Base-by-base conservation (phyloP, 2,797 vertebrate genomes). In the Poecilia velifera region DNA sequence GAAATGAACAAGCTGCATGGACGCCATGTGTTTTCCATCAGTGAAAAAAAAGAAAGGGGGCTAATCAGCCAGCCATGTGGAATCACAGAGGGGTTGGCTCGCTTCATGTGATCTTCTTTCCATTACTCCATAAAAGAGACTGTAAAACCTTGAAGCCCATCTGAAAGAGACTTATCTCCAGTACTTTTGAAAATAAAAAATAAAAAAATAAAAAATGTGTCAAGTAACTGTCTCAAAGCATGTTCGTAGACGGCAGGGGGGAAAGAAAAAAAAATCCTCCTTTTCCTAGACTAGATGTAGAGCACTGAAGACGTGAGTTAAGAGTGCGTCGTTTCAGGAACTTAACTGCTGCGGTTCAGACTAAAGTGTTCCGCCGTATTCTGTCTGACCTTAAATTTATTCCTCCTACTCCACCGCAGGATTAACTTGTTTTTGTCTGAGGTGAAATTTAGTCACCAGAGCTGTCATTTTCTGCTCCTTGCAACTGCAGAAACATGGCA, bases 11-110 rank as follows among this genome's bases (percentile, higher is more conserved):
- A 86, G 91, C 88, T 81, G 87, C 75, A 85, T 62, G 78, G 86
- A 90, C 73, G 76, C 86, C 93, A 94, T 93, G 90, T 94, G 92
- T 94, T 95, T 93, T 84, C 92, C 90, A 92, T 94, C 88, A 91
- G 90, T 72, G 87, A 76, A 81, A 83, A 80, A 74, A 62, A 14
- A 6, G 8, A 3, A 22, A 31, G 70, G 80, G 83, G 82, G 80
- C 86, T 92, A 90, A 94, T 93, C 92, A 94, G 86, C 74, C 88
- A 86, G 91, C 91, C 91, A 90, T 91, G 89, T 90, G 92, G 88
- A 91, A 91, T 91, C 90, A 88, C 84, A 91, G 82, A 88, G 89
- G 84, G 82, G 78, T 85, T 82, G 90, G 94, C 84, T 86, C 72
- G 46, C 87, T 90, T 80, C 70, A 78, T 89, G 80, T 90, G 88